Evolutionary conservation across 2,797 vertebrate genomes (phyloP).

Genomic region (Typhlichthys eigenmanni): DNA sequence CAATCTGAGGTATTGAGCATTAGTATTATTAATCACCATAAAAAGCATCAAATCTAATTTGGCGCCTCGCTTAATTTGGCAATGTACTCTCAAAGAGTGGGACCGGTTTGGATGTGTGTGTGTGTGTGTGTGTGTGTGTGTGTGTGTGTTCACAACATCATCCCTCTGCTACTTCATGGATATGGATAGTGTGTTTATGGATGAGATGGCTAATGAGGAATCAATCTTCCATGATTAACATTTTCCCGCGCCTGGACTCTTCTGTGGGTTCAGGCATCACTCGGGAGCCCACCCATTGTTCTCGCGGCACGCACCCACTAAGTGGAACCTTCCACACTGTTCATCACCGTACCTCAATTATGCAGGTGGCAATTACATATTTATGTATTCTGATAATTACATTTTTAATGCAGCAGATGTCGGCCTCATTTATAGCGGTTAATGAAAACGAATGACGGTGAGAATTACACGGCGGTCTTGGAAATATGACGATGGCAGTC

Average conservation of each 20-base stretch:
- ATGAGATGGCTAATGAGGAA: conserved; percentile 62
- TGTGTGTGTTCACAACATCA: conserved; percentile 26
- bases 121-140: neutral
- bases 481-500: conserved; percentile 7
- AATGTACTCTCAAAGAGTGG: conserved; percentile 31
- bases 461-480: neutral
- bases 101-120: conserved; percentile 16
- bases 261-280: conserved; percentile 66
- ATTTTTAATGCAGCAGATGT: conserved; percentile 80
- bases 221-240: conserved; percentile 68
- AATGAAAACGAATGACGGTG: conserved; percentile 77
- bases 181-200: conserved; percentile 62
- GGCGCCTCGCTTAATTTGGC: conserved; percentile 44
- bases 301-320: conserved; percentile 59
- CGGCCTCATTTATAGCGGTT: conserved; percentile 70
- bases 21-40: conserved; percentile 68
- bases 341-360: conserved; percentile 77
- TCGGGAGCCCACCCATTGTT: conserved; percentile 71
- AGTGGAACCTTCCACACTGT: conserved; percentile 68
- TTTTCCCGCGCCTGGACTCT: conserved; percentile 56
- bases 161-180: conserved; percentile 27
- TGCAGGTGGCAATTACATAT: conserved; percentile 78
- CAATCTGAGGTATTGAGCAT: conserved; percentile 64
- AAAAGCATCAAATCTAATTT: conserved; percentile 65
- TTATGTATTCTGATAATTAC: conserved; percentile 80